These are phyloP conservation scores for Bruchidius siliquastri DNA, from an alignment of 2,888 invertebrate species.

Conservation along the genomic window DNA sequence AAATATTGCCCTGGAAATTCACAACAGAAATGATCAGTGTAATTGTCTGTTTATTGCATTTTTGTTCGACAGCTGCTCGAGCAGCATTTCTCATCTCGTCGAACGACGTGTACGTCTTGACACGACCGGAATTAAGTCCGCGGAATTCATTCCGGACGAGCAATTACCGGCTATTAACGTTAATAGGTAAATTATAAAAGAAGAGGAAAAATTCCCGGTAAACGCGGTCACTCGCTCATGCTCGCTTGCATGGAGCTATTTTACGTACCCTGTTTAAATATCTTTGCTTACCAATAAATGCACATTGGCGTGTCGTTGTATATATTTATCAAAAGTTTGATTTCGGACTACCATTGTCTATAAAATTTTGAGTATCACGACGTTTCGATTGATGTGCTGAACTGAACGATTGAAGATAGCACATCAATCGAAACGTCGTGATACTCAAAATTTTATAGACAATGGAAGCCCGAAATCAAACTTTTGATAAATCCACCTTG, in stretches of 20 bases:
- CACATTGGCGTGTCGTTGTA: too few species aligned
- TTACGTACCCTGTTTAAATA: neutral
- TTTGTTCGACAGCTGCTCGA: neutral
- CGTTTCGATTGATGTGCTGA: too few species aligned
- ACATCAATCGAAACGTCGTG: too few species aligned
- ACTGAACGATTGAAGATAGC: too few species aligned
- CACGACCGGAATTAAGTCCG: neutral
- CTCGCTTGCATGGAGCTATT: neutral
- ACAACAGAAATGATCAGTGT: neutral
- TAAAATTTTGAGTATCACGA: too few species aligned
- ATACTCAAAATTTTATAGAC: too few species aligned
- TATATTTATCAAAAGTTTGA: too few species aligned
- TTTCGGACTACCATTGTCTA: too few species aligned
- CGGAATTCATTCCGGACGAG: neutral
- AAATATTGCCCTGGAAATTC: neutral
- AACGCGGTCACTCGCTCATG: neutral
- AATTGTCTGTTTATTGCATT: neutral
- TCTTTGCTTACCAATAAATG: too few species aligned
- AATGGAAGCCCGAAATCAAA: too few species aligned
- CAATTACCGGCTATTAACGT: neutral
- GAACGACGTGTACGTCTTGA: neutral
- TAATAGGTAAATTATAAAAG: neutral
- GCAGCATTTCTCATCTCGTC: neutral
- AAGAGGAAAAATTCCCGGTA: neutral
- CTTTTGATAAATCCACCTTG: too few species aligned